A percentile compares a stretch with the other conserved stretches of the same genome.
These are phyloP conservation scores for Dascillus cervinus DNA, from an alignment of 2,888 invertebrate genomes.

Conservation along the genomic window DNA sequence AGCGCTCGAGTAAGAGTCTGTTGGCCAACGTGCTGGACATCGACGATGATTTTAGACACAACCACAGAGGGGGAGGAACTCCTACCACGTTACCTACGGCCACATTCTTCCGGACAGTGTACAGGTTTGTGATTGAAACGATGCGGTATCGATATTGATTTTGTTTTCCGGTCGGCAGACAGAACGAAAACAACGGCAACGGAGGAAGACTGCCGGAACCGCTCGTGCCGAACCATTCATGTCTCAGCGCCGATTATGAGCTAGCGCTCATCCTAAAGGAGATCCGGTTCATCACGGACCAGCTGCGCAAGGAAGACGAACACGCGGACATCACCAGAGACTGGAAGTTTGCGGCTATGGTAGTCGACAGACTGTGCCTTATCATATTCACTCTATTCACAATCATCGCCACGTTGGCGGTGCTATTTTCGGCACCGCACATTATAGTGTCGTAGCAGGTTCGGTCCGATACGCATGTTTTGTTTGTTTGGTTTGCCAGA, in stretches of 20 bases:
- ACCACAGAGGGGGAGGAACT: slow-evolving; percentile 55
- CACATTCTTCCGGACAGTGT: slow-evolving; percentile 65
- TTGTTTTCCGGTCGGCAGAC: too few species aligned
- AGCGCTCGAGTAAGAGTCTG: slow-evolving; percentile 84
- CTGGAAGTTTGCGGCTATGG: slow-evolving; percentile 99
- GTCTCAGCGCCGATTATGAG: slow-evolving; percentile 82
- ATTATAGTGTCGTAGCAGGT: slow-evolving; percentile 80
- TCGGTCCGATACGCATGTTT: slow-evolving; percentile 40
- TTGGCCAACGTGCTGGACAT: slow-evolving; percentile 95
- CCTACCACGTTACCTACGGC: slow-evolving; percentile 50
- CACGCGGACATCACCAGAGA: slow-evolving; percentile 91
- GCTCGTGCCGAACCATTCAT: slow-evolving; percentile 70
- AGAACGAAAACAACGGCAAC: slow-evolving; percentile 45
- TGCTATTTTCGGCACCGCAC: slow-evolving; percentile 94
- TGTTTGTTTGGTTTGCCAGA: slow-evolving; percentile 12
- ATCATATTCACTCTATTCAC: slow-evolving; percentile 98
- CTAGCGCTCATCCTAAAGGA: slow-evolving; percentile 92
- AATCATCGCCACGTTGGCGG: slow-evolving; percentile 94
- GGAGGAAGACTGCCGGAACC: slow-evolving; percentile 68
- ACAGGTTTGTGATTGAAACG: slow-evolving; percentile 62
- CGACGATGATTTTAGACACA: slow-evolving; percentile 90
- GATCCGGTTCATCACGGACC: slow-evolving; percentile 85
- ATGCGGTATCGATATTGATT: too few species aligned
- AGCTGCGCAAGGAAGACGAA: slow-evolving; percentile 92
- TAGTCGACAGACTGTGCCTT: slow-evolving; percentile 99